Percentiles rank a stretch among this genome's conserved stretches.
These are phyloP conservation scores for Hypomecis atomaria DNA, from an alignment of 2,888 invertebrate species.

Conservation along the genomic window DNA sequence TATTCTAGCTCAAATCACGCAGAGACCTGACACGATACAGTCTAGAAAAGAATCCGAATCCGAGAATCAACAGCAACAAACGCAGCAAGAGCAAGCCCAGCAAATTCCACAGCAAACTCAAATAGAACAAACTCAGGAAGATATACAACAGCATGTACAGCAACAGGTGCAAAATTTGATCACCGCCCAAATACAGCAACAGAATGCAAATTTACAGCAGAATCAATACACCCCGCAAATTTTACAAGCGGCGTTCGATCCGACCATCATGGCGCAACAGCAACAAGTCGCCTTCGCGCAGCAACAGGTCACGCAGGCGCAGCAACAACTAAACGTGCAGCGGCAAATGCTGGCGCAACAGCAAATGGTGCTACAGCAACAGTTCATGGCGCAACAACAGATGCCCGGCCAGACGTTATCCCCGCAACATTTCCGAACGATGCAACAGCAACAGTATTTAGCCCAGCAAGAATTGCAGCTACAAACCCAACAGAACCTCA, in stretches of 20 bases:
- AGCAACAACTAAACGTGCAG: constrained; percentile 78
- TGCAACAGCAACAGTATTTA: constrained; percentile 80
- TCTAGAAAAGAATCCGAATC: constrained; percentile 75
- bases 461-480: constrained; percentile 80
- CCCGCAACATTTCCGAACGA: constrained; percentile 73
- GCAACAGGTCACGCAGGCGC: constrained; percentile 75
- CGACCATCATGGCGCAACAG: constrained; percentile 69
- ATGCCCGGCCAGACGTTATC: constrained; percentile 78
- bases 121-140: constrained; percentile 54
- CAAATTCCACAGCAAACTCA: constrained; percentile 51
- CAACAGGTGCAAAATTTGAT: constrained; percentile 70
- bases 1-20: constrained; percentile 77
- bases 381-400: constrained; percentile 74
- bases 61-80: constrained; percentile 61
- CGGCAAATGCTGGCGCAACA: constrained; percentile 79
- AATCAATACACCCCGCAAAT: constrained; percentile 68
- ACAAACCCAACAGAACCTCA: constrained; percentile 83
- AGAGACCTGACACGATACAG: constrained; percentile 73
- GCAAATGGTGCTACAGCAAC: constrained; percentile 79
- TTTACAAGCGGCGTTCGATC: constrained; percentile 64
- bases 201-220: constrained; percentile 63
- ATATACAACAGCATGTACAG: constrained; percentile 54
- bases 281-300: constrained; percentile 79
- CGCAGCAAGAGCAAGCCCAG: constrained; percentile 54
- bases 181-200: constrained; percentile 67